A percentile compares a stretch with the other conserved stretches of the same genome.
Evolutionary conservation across 2,797 vertebrate genomes (phyloP).

Genomic region (Tadarida brasiliensis): DNA sequence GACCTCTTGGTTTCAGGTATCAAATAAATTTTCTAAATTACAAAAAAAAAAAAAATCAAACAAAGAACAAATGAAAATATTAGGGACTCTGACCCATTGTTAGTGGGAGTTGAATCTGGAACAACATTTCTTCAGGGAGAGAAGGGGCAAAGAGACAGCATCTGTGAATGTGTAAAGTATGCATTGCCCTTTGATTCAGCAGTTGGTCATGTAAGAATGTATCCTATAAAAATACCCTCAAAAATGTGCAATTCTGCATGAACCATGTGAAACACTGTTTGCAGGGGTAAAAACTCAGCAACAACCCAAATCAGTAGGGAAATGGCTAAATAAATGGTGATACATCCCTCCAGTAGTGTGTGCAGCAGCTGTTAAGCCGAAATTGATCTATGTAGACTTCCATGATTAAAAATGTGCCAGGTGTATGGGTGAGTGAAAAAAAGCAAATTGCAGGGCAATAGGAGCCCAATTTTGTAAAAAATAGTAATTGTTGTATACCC

Average conservation of each 20-base stretch:
- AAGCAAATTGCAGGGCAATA: neutral
- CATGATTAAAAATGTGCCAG: constrained; percentile 34
- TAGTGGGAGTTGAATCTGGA: neutral
- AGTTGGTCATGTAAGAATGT: constrained; percentile 14
- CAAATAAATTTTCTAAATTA: neutral
- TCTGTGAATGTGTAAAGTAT: neutral
- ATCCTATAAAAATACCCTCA: neutral
- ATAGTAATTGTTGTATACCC: neutral
- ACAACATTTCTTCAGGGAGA: neutral
- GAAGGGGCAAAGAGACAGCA: neutral
- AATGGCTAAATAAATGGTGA: constrained; percentile 55
- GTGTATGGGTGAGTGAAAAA: neutral
- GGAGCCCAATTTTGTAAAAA: neutral
- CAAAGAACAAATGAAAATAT: neutral
- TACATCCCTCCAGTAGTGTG: neutral
- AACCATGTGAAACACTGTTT: constrained; percentile 14
- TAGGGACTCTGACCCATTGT: neutral
- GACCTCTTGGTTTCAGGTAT: neutral
- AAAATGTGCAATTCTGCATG: neutral
- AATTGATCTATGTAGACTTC: constrained; percentile 21
- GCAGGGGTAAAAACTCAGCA: constrained; percentile 55
- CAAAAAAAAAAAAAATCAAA: neutral
- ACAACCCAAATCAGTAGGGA: constrained; percentile 47
- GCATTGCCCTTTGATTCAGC: neutral
- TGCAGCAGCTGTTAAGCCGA: constrained; percentile 30